Evolutionary conservation across 23 tunicate species (phyloP), one percentile per base, ranked within the genome.

Genomic region (Styela plicata): DNA sequence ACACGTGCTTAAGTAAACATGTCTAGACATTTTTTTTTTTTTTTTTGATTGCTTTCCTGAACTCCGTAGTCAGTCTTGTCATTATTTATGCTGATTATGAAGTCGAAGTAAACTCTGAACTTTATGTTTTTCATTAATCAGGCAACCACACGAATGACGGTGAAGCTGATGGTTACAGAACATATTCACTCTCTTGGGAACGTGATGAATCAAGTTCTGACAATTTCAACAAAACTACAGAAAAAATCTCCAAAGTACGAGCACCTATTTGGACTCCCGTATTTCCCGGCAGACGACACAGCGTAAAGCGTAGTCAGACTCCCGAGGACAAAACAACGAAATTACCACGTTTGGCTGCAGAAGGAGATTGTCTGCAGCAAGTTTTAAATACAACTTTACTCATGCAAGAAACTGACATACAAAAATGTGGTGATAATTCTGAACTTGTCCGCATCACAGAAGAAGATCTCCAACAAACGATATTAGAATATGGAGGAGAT

Each of bases 221-320:
- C 7, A 44, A 44, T 44, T 44, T 7, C 57, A 5, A 5, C 13
- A 5, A 44, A 7, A 7, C 10, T 7, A 19, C 3, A 2, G 20
- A 75, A 35, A 23, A 34, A 75, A 13, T 57, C 10, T 23, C 23
- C 24, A 36, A 34, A 21, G 26, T 75, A 7, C 80, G 64, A 2
- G 80, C 80, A 21, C 80, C 80, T 2, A 28, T 75, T 3, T 75
- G 80, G 80, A 24, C 24, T 28, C 80, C 80, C 7, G 31, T 2
- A 36, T 75, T 75, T 75, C 80, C 80, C 5, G 80, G 80, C 31
- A 20, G 28, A 44, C 57, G 57, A 7, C n/a, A n/a, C n/a, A 44
- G 57, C 13, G 57, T 44, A 44, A 44, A 44, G 57, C 57, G 57
- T 44, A 7, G 13, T 5, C 57, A 5, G 13, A 5, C 57, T 13